These are phyloP conservation scores for Gavialis gangeticus DNA, from an alignment of 2,113 vertebrate species.

Conservation along the genomic window DNA sequence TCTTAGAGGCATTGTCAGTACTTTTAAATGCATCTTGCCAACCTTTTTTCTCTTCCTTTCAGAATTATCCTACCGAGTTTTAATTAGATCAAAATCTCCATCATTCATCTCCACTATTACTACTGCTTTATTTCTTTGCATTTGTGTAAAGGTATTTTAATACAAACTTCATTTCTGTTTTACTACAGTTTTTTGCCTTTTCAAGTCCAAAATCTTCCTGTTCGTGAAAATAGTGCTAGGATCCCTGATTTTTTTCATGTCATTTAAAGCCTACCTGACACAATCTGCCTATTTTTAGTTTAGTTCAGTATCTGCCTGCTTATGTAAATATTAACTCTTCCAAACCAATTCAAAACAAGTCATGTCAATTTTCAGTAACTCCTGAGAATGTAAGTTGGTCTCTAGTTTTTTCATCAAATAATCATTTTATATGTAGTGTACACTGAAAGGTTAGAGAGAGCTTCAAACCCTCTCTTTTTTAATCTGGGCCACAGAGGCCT, in stretches of 20 bases:
- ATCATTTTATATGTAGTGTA: neutral
- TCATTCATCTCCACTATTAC: neutral
- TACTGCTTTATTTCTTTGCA: accelerated
- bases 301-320: neutral
- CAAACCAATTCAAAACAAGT: neutral
- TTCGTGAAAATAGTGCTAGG: no score
- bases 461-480: neutral
- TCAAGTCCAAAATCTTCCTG: neutral
- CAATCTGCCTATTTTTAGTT: neutral
- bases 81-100: neutral
- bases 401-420: neutral
- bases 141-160: neutral
- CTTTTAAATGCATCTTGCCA: neutral
- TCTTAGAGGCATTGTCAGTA: neutral
- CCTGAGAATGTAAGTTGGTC: neutral
- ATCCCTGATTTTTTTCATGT: neutral
- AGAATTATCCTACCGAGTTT: neutral
- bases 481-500: neutral
- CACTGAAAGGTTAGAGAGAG: neutral
- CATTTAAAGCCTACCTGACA: neutral
- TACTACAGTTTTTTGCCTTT: neutral
- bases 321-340: neutral
- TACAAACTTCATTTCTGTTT: no score
- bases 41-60: neutral
- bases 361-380: neutral